Conservation (phyloP, 2,113 vertebrate genomes). For the Larimichthys polyactis region DNA sequence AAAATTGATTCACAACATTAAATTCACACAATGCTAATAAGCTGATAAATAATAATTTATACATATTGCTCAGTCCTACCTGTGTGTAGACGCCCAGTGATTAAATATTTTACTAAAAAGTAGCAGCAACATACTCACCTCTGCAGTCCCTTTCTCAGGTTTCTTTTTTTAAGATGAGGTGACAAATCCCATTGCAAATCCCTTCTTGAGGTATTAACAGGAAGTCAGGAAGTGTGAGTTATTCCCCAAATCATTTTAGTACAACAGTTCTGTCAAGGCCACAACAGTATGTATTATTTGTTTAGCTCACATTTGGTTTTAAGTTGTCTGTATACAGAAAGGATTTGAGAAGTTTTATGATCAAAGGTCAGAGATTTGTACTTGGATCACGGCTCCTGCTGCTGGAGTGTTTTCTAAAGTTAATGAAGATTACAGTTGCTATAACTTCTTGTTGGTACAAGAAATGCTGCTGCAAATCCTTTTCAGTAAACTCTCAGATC, state of each 20-base stretch:
- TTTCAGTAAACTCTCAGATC: slow-evolving; percentile 4
- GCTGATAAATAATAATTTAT: background rate
- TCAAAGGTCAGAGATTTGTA: slow-evolving; percentile 17
- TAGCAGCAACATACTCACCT: background rate
- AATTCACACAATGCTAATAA: background rate
- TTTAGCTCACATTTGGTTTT: slow-evolving; percentile 12
- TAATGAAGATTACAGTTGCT: slow-evolving; percentile 1
- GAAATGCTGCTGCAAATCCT: slow-evolving; percentile 29
- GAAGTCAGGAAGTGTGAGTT: background rate
- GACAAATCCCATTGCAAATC: background rate
- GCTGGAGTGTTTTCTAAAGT: slow-evolving; percentile 5
- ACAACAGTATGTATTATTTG: background rate
- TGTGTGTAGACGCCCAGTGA: background rate
- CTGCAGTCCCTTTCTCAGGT: slow-evolving; percentile 27
- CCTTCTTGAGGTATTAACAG: background rate
- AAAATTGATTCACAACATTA: background rate
- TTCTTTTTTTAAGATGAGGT: slow-evolving; percentile 11
- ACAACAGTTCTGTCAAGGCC: background rate
- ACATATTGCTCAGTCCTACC: slow-evolving; percentile 1
- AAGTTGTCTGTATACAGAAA: slow-evolving; percentile 27
- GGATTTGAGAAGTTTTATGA: slow-evolving; percentile 20
- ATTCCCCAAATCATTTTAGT: background rate
- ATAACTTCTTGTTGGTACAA: slow-evolving; percentile 15
- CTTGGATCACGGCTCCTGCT: background rate
- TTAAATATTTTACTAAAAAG: slow-evolving; percentile 12